These are phyloP conservation scores for Drosophila mauritiana DNA, from an alignment of 1,140 invertebrate species.

Conservation along the genomic window DNA sequence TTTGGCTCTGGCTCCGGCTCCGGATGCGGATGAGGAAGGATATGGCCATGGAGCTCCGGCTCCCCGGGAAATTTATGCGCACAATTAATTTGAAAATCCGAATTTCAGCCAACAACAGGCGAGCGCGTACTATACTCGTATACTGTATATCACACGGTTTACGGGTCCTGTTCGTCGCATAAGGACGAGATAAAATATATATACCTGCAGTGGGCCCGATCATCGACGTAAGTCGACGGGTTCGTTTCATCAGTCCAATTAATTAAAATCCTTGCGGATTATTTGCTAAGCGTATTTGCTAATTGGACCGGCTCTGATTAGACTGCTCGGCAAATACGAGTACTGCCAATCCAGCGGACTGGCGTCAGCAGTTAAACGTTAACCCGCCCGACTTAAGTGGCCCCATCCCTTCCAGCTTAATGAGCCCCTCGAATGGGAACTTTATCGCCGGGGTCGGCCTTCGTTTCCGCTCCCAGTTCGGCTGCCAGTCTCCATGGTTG, in stretches of 20 bases:
- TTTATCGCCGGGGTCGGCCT: constrained; percentile 54
- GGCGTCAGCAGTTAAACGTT: constrained; percentile 45
- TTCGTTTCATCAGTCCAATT: constrained; percentile 36
- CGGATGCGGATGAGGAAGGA: constrained; percentile 8
- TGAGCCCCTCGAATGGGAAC: constrained; percentile 67
- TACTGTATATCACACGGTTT: background rate
- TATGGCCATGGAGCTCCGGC: constrained; percentile 11
- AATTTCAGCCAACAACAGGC: constrained; percentile 61
- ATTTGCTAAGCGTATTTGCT: constrained; percentile 65
- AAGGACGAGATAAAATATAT: constrained; percentile 39
- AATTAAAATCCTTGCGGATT: constrained; percentile 70
- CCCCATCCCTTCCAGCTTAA: constrained; percentile 58
- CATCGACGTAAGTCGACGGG: constrained; percentile 29
- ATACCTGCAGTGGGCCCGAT: constrained; percentile 51
- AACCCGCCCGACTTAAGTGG: constrained; percentile 60
- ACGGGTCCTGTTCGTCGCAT: constrained; percentile 15
- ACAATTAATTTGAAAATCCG: constrained; percentile 81
- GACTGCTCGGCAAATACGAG: constrained; percentile 21
- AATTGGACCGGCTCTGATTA: constrained; percentile 66
- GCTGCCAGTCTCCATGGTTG: background rate
- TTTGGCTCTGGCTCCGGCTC: no score
- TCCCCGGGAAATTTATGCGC: constrained; percentile 66
- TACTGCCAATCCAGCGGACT: constrained; percentile 19
- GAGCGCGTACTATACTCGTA: background rate
- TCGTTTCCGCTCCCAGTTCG: background rate